Evolutionary conservation across 2,797 vertebrate genomes (phyloP).

Genomic region (Hippocampus kuda): DNA sequence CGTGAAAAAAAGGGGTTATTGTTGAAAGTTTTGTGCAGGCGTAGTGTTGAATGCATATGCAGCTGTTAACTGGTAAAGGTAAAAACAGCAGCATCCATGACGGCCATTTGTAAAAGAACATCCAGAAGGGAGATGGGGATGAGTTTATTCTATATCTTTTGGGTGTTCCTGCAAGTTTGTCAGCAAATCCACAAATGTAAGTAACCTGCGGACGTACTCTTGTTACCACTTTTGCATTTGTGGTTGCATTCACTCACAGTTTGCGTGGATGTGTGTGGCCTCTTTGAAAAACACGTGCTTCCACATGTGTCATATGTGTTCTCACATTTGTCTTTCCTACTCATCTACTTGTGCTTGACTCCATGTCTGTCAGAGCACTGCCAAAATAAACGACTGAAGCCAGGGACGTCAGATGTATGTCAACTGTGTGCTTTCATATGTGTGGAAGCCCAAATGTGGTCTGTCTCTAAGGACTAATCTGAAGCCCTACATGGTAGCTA

Average conservation of each 20-base stretch:
- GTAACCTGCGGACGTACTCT: background rate
- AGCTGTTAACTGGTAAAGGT: constrained; percentile 48
- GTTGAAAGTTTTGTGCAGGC: constrained; percentile 29
- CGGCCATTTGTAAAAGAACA: constrained; percentile 14
- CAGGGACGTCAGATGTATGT: constrained; percentile 45
- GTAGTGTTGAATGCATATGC: constrained; percentile 33
- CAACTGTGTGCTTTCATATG: constrained; percentile 30
- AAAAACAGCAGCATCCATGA: constrained; percentile 13
- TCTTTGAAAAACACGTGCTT: constrained; percentile 15
- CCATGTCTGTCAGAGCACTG: constrained; percentile 37
- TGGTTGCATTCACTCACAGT: constrained; percentile 3
- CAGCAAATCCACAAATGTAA: background rate
- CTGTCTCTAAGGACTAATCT: constrained; percentile 61
- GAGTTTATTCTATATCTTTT: constrained; percentile 24
- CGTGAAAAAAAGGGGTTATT: constrained; percentile 41
- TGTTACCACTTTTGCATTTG: background rate
- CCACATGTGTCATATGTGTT: constrained; percentile 46
- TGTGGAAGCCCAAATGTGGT: constrained; percentile 41
- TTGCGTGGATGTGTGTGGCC: constrained; percentile 30
- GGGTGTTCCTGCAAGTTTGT: background rate
- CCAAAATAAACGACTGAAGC: constrained; percentile 58
- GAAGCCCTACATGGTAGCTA: constrained; percentile 45
- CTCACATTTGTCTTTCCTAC: constrained; percentile 54
- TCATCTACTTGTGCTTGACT: constrained; percentile 46
- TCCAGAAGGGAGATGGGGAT: constrained; percentile 19